Base-by-base conservation (phyloP, 1,140 invertebrate genomes). In the Formica exsecta region DNA sequence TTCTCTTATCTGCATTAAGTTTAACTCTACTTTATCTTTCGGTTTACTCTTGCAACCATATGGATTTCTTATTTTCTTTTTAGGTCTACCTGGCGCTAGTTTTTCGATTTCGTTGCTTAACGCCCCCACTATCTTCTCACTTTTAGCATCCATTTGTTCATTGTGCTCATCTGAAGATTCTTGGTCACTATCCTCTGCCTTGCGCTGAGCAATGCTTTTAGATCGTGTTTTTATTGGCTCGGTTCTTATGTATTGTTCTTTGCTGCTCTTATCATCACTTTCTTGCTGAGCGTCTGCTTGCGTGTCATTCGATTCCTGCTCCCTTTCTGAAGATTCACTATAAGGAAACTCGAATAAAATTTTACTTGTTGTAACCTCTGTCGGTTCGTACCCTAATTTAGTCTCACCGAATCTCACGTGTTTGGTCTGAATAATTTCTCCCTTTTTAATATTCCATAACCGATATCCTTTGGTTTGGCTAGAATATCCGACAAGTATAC, bases 321-420 rank as follows among this genome's bases (percentile, higher is more conserved):
- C n/a, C 8, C n/a, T 9, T 7, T 59, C 6, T 0, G 57, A 22
- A 8, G 1, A 7, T 22, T 22, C n/a, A 8, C 1, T 8, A 59
- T 59, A 64, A 7, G 29, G 11, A 64, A 64, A 64, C 16, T 36
- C 1, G 2, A 64, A 64, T 19, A 64, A 36, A 6, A 19, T 7
- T 59, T 59, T 13, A 64, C 4, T 36, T 64, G 59, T 3, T 29
- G 29, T 64, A 36, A 36, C 16, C 6, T 32, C 62, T 32, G 29
- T 5, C 7, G 6, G 36, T 38, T 38, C 36, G 5, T 64, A 38
- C 7, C 38, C 57, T 22, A 83, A 4, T 38, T 83, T 65, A 0
- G n/a, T 73, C 57, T 80, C 32, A n/a, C 41, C 59, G 22, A 83
- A 83, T 32, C 11, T 71, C 1, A 81, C 80, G 8, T 84, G 48